Evolutionary conservation across 2,797 vertebrate genomes (phyloP).

Genomic region (Heteromormyrus szaboi): DNA sequence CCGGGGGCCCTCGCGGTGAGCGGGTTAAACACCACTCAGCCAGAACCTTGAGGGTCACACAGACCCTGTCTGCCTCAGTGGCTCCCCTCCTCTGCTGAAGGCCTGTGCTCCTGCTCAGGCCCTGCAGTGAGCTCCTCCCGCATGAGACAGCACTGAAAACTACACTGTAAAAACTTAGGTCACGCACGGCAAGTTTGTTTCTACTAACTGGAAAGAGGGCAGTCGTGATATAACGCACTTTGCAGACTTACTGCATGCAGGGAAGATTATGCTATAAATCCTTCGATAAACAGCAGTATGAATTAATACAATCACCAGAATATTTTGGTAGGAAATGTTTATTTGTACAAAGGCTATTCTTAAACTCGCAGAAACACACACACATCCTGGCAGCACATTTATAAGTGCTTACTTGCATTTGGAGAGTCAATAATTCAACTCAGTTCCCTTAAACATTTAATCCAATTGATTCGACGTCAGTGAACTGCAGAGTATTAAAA

Average conservation of each 20-base stretch:
- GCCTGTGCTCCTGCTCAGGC: background rate
- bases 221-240: background rate
- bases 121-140: background rate
- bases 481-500: background rate
- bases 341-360: background rate
- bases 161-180: background rate
- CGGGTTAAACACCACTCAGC: background rate
- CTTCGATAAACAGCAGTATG: background rate
- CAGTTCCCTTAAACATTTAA: background rate
- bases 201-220: background rate
- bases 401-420: background rate
- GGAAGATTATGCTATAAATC: background rate
- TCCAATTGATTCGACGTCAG: background rate
- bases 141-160: background rate
- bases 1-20: background rate
- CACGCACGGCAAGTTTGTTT: background rate
- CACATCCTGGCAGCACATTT: background rate
- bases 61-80: background rate
- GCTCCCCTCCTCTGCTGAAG: background rate
- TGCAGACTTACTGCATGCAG: background rate
- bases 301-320: background rate
- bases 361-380: background rate
- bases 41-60: background rate
- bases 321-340: background rate
- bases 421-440: conserved; percentile 3